Conservation (phyloP, 2,888 invertebrate genomes). For the Nemurella pictetii region DNA sequence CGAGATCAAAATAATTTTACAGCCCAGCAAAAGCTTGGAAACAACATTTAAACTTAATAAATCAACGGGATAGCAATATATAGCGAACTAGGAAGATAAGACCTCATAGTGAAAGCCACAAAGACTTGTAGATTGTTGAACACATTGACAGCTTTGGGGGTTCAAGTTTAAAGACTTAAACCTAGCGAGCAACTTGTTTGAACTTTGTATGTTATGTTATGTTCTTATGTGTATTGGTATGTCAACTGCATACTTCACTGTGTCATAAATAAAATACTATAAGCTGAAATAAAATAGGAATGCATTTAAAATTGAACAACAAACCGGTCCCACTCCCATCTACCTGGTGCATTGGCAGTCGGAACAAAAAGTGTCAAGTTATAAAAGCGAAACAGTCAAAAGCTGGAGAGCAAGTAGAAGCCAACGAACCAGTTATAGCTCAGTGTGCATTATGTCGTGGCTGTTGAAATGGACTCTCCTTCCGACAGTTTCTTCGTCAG, state of each 20-base stretch:
- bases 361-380: neutral
- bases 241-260: neutral
- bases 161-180: neutral
- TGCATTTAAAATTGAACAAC: neutral
- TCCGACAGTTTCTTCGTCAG: neutral
- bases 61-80: neutral
- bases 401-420: neutral
- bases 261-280: neutral
- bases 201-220: too few relatives aligned
- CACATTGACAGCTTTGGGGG: conserved; percentile 9
- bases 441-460: neutral
- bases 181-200: neutral
- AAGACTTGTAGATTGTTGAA: conserved; percentile 1
- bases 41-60: neutral
- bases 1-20: neutral
- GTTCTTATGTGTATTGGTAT: too few relatives aligned
- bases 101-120: conserved; percentile 19
- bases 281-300: neutral
- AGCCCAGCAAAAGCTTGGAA: neutral
- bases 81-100: neutral
- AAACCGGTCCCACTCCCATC: too few relatives aligned
- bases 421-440: neutral
- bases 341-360: too few relatives aligned
- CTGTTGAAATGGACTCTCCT: conserved; percentile 11
- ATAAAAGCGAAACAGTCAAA: neutral